Base-by-base conservation (phyloP, 2,797 vertebrate genomes). In the Rhabdophis nuchalis region DNA sequence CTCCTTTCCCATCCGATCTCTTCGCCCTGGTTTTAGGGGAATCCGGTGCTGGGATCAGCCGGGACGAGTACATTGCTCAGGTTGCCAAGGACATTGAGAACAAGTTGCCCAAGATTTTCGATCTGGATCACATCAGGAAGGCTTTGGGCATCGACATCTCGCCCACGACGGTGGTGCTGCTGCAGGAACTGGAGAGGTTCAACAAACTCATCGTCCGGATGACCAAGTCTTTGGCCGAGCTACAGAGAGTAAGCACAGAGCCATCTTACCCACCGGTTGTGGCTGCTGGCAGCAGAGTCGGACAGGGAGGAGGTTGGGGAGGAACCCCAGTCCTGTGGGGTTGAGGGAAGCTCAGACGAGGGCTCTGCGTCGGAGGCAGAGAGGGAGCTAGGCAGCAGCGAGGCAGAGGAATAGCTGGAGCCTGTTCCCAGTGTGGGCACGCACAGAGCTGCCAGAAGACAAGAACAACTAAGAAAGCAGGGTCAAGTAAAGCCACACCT, bases 141-240 rank as follows among this genome's bases (percentile, higher is more conserved):
- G 95, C 89, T 7, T 97, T 98, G 2, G 98, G 98, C 0, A 0
- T 56, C 0, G 96, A 97, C 0, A 93, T 99, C 41, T 96, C 98
- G 1, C 99, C 99, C 0, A 99, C 98, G 0, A 97, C 98, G 0
- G 99, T 99, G 94, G 99, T 99, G 92, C 97, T 99, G 46, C 92
- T 99, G 90, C 99, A 99, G 96, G 99, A 99, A 92, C 97, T 99
- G 92, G 98, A 99, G 50, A 98, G 98, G 11, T 99, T 99, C 93
- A 99, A 99, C 96, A 98, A 98, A 89, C 98, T 99, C 0, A 95
- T 98, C 0, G 0, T 97, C 9, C 97, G 98, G 4, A 99, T 99
- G 99, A 96, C 97, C 6, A 97, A 87, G 86, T 99, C 99, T 0
- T 93, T 99, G 96, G 97, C 96, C 9, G 98, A 99, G 93, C 98